These are phyloP conservation scores for Ennomos quercinarius DNA, from an alignment of 2,888 invertebrate species.

Conservation along the genomic window DNA sequence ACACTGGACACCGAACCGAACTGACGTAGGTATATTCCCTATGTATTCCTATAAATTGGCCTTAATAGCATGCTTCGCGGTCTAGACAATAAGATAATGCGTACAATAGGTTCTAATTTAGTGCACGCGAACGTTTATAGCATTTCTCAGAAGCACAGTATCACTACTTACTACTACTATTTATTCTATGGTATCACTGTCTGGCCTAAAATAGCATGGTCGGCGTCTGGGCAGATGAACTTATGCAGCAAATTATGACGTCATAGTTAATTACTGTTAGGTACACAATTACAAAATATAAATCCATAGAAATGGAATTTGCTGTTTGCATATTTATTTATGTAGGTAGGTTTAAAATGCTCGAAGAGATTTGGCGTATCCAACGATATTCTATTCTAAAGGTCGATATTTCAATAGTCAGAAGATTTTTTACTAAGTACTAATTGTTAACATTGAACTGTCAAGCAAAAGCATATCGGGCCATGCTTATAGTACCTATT, in stretches of 20 bases:
- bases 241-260: neutral
- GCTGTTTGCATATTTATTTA: no score
- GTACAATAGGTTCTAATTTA: slow-evolving; percentile 20
- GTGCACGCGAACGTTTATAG: slow-evolving; percentile 16
- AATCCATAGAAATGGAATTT: no score
- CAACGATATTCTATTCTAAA: no score
- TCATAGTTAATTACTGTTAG: neutral
- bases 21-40: neutral
- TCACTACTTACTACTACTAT: neutral
- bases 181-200: neutral
- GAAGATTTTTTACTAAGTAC: no score
- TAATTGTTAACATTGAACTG: no score
- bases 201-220: slow-evolving; percentile 8
- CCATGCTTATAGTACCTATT: no score
- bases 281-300: no score
- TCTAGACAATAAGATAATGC: slow-evolving; percentile 22
- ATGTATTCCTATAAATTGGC: slow-evolving; percentile 18
- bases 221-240: slow-evolving; percentile 1
- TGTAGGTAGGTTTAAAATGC: no score
- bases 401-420: no score
- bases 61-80: slow-evolving; percentile 19
- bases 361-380: no score
- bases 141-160: slow-evolving; percentile 19
- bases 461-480: no score
- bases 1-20: neutral